Evolutionary conservation across 2,113 vertebrate genomes (phyloP), one percentile per base, ranked within the genome.

Genomic region (Cacatua alba): DNA sequence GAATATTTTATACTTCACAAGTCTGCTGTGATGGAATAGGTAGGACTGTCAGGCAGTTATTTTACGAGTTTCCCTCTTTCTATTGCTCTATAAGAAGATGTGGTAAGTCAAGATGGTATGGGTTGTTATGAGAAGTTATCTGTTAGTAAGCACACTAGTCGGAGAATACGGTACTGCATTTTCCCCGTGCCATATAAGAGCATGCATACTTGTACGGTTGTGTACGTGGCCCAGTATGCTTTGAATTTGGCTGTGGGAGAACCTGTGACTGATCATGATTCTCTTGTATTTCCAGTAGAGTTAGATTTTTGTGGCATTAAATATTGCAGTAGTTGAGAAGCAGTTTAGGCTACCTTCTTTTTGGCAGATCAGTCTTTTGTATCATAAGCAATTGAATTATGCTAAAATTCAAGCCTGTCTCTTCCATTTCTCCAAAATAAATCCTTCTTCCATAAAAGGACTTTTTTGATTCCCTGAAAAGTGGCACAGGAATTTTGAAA

Each of bases 1-100:
- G 41, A 88, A 39, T 76, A 70, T 82, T 95, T 90, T 82, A 48
- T 75, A 70, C 55, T 71, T 79, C 89, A 75, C 89, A 85, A n/a
- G 62, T 85, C 55, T 90, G 57, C 77, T 68, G 72, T 86, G 63
- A 63, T 86, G 43, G 52, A 82, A 64, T 33, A 68, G 77, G 39
- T 72, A 83, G 85, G 48, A 41, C 81, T 72, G 49, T 62, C 68
- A 71, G 64, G 72, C 62, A 48, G 77, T 67, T 57, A 31, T 41
- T 93, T n/a, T 63, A 13, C 48, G 53, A 15, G 23, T 70, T 62
- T 82, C 46, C 44, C 35, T 79, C 60, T 67, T 62, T 67, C 49
- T 86, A 0, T 51, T 52, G 39, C 88, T 80, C 2, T 29, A 1
- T 35, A 12, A 49, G 35, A 65, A 3, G 41, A 60, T 24, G 12